Evolutionary conservation across 35 echinoderm and acorn worm species (phyloP), one percentile per base, ranked within the genome.

Genomic region (Strongylocentrotus purpuratus): DNA sequence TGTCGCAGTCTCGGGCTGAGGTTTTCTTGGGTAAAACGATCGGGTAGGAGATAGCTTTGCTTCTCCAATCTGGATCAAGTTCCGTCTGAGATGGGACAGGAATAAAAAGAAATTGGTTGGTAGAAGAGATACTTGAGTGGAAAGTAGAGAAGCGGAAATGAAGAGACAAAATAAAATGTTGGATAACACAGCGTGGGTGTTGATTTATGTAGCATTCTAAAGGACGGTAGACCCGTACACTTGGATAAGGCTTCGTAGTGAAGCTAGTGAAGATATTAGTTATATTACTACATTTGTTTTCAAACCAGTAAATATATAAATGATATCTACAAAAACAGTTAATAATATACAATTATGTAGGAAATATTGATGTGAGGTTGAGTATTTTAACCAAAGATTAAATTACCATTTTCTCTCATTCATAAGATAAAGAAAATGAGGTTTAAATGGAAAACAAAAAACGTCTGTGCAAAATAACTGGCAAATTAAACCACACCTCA

Each of bases 21-120:
- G 65, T 78, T 78, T 78, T 78, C 65, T 25, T n/a, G 22, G 65
- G 65, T 78, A 78, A 78, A 78, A 78, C 65, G 65, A 78, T 78
- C 65, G 65, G 65, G 22, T n/a, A 13, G 22, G 65, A 78, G 20
- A 78, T 78, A 78, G 20, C 65, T n/a, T 18, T 78, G 65, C 50
- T 55, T 11, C 50, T 9, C 10, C 7, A 22, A 78, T 78, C 65
- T 78, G 65, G 65, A 78, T 78, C 65, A 78, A 78, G 65, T 78
- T 78, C 18, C 65, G 65, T 78, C 65, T 78, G 65, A 78, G 65
- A 15, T 7, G 65, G 65, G 65, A 78, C 7, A 7, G 65, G 20
- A 28, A 78, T 78, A 78, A 78, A 22, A 78, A 78, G 61, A 78
- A 78, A 78, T 28, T 78, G 65, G 65, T 78, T 78, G 65, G n/a